phyloP scores from a whole-genome alignment of 2,888 invertebrate species.

The Caenorhabditis japonica region DNA sequence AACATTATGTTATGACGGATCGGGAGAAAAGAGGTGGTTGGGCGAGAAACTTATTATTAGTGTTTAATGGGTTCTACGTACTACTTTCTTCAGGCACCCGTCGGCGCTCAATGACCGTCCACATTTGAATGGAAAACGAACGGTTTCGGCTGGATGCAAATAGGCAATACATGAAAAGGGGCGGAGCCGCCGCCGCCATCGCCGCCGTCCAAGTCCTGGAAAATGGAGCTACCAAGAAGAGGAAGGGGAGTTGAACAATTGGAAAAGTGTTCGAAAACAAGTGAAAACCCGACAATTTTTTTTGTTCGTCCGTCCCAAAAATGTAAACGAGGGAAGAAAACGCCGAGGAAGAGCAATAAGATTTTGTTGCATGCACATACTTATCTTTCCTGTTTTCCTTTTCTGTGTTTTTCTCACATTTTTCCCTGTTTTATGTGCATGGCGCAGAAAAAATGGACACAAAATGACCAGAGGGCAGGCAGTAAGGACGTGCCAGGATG shows the following conservation, averaged over 20 bases:
- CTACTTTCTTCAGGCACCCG: conserved; percentile 23
- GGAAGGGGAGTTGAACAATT: conserved; percentile 12
- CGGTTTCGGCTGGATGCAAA: conserved; percentile 1
- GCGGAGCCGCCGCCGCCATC: no score
- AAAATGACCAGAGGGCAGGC: conserved; percentile 50
- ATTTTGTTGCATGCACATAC: conserved; percentile 51
- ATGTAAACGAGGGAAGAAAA: no score
- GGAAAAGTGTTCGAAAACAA: conserved; percentile 17
- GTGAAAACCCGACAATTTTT: not conserved
- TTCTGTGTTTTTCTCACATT: not conserved
- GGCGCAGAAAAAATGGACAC: conserved; percentile 30
- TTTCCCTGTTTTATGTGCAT: conserved; percentile 6
- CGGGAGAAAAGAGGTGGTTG: conserved; percentile 14
- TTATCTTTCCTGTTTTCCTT: conserved; percentile 27
- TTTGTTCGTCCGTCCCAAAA: not conserved
- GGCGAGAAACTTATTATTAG: conserved; percentile 52
- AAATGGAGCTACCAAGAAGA: not conserved
- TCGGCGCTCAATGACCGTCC: not conserved
- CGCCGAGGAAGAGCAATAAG: conserved; percentile 30
- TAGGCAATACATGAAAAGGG: conserved; percentile 1
- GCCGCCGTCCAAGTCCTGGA: not conserved
- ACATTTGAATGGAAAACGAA: conserved; percentile 6
- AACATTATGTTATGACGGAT: conserved; percentile 41
- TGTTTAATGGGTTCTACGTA: conserved; percentile 49
- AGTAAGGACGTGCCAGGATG: conserved; percentile 2